phyloP scores from a whole-genome alignment of 2,888 invertebrate genomes.

The Meta bourneti region DNA sequence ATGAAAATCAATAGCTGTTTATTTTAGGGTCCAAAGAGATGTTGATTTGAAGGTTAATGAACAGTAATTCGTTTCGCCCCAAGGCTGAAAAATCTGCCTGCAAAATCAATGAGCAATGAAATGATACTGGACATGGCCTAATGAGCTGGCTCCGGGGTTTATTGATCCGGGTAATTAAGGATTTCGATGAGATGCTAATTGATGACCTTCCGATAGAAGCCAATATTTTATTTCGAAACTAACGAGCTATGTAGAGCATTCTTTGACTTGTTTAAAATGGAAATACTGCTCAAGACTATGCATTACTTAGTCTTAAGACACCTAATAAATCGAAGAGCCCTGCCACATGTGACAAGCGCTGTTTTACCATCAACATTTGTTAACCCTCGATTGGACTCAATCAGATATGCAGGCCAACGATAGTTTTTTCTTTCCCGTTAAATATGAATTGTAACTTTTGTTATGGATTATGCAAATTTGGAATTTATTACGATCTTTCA shows the following conservation, averaged over 20 bases:
- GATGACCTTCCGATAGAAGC: constrained; percentile 66
- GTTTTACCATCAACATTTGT: background rate
- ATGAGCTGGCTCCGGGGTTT: constrained; percentile 70
- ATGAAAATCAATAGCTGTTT: constrained; percentile 65
- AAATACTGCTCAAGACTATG: constrained; percentile 41
- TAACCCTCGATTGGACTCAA: background rate
- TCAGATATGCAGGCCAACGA: background rate
- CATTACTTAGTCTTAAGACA: constrained; percentile 14
- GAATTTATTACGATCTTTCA: no score
- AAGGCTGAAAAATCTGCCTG: constrained; percentile 66
- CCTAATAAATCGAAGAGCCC: no score
- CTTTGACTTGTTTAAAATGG: constrained; percentile 65
- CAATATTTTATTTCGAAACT: constrained; percentile 71
- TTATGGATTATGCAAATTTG: background rate
- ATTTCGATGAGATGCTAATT: constrained; percentile 72
- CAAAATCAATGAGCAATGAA: constrained; percentile 71
- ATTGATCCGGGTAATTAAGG: constrained; percentile 74
- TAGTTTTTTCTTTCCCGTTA: background rate
- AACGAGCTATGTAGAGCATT: constrained; percentile 65
- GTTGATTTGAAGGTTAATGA: constrained; percentile 70
- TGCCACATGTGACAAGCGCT: background rate
- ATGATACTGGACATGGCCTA: constrained; percentile 72
- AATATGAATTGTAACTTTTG: background rate
- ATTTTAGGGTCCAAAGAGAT: constrained; percentile 58
- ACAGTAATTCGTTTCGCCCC: constrained; percentile 58